These are phyloP conservation scores for Blennius ocellaris DNA, from an alignment of 2,113 vertebrate species.

Conservation along the genomic window DNA sequence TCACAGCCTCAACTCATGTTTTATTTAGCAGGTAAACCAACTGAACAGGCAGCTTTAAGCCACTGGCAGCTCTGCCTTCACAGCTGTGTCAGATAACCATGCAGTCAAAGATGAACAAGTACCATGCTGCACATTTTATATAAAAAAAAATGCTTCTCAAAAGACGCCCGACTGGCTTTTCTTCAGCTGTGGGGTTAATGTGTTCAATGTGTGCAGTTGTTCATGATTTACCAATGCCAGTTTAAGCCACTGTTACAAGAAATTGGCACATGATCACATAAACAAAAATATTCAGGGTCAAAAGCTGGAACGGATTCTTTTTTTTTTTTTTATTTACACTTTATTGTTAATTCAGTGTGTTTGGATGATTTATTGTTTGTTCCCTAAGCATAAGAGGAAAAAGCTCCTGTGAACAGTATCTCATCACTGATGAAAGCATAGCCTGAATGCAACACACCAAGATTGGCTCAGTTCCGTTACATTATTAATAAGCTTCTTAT, in stretches of 20 bases:
- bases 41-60: constrained; percentile 39
- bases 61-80: constrained; percentile 26
- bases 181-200: not conserved
- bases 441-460: constrained; percentile 63
- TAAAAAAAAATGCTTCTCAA: constrained; percentile 3
- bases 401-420: constrained; percentile 41
- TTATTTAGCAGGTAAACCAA: constrained; percentile 47
- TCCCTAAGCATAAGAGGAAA: constrained; percentile 28
- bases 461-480: constrained; percentile 54
- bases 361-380: constrained; percentile 36
- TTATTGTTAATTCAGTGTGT: constrained; percentile 12
- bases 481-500: constrained; percentile 78
- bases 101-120: constrained; percentile 1
- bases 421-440: constrained; percentile 66
- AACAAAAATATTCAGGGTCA: not conserved
- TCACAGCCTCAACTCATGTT: constrained; percentile 38
- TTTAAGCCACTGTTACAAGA: not conserved
- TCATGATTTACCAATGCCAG: not conserved
- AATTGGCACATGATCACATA: not conserved
- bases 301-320: not conserved
- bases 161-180: not conserved
- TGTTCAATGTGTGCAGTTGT: not conserved
- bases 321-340: not conserved
- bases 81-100: constrained; percentile 24
- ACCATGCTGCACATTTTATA: constrained; percentile 12